These are phyloP conservation scores for Pardalotus punctatus DNA, from an alignment of 2,113 vertebrate species.

Conservation along the genomic window DNA sequence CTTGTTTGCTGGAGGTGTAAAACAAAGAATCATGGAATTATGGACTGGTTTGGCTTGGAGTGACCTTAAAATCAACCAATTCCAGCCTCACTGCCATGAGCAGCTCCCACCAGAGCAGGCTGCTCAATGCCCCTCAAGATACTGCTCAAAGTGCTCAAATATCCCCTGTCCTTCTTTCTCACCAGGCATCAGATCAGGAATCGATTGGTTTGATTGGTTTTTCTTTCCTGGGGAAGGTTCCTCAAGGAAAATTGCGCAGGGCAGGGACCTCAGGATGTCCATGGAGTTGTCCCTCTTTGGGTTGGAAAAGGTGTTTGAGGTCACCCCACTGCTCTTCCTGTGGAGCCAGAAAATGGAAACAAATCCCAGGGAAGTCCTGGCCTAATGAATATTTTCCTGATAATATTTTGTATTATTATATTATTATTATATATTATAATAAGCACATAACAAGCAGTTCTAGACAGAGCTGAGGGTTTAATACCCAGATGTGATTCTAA, in stretches of 20 bases:
- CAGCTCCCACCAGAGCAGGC: not conserved
- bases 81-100: not conserved
- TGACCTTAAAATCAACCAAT: not conserved
- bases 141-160: not conserved
- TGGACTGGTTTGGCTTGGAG: not conserved
- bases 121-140: not conserved
- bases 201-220: not conserved
- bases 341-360: not conserved
- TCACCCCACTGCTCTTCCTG: not conserved
- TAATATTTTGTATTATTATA: not conserved
- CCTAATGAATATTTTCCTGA: not conserved
- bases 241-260: not conserved
- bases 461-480: not conserved
- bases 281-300: not conserved
- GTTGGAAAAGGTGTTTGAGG: not conserved
- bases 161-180: not conserved
- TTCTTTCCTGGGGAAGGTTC: not conserved
- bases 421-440: not conserved
- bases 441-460: not conserved
- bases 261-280: not conserved
- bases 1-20: not conserved
- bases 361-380: not conserved
- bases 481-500: not conserved
- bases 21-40: not conserved
- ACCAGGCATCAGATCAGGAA: accelerated